Conservation (phyloP, 2,113 vertebrate genomes). For the Passer domesticus region DNA sequence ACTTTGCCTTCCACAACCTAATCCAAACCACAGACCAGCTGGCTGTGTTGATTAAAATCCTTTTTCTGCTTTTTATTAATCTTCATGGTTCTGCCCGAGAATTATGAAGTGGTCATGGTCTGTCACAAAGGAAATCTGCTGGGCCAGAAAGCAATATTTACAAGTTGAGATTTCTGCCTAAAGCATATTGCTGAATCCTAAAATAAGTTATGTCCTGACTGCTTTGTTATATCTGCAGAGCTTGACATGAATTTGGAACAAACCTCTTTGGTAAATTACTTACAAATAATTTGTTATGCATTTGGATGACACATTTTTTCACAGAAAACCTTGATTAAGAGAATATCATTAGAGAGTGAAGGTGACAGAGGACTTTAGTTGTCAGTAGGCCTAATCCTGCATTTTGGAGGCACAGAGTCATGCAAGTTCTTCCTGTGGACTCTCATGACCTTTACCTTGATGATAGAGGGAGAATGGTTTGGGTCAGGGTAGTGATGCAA, state of each 20-base stretch:
- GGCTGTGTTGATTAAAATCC: slow-evolving; percentile 53
- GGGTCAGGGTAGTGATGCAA: background rate
- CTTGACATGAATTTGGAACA: background rate
- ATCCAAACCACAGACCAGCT: slow-evolving; percentile 44
- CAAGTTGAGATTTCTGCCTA: slow-evolving; percentile 3
- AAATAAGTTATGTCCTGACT: background rate
- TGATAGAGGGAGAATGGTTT: background rate
- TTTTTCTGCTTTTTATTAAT: slow-evolving; percentile 54
- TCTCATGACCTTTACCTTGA: background rate
- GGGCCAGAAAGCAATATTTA: background rate
- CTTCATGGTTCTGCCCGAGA: slow-evolving; percentile 43
- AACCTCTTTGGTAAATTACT: background rate
- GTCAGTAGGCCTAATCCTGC: background rate
- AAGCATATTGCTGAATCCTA: background rate
- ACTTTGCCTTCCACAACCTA: slow-evolving; percentile 26
- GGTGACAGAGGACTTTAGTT: background rate
- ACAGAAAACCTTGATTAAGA: background rate
- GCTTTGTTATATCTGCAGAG: background rate
- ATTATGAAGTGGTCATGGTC: slow-evolving; percentile 41
- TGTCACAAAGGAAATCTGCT: slow-evolving; percentile 28
- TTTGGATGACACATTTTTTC: background rate
- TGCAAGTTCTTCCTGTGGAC: background rate
- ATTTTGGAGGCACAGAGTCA: background rate
- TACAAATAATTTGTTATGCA: background rate
- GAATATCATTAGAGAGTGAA: background rate